These are phyloP conservation scores for Drosophila suboccidentalis DNA, from an alignment of 2,888 invertebrate species.

Conservation along the genomic window DNA sequence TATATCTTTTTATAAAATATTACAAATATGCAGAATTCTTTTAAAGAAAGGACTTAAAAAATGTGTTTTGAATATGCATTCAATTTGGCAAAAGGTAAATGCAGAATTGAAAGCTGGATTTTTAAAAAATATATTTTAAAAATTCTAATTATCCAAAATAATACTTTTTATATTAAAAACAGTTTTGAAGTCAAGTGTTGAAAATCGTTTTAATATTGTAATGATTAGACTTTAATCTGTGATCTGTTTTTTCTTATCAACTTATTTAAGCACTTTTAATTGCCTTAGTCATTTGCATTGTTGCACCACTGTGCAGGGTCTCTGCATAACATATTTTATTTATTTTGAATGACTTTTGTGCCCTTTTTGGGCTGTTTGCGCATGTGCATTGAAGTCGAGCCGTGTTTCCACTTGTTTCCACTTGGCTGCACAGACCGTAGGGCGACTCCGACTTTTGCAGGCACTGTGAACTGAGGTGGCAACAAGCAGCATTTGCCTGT, in stretches of 20 bases:
- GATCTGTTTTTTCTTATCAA: background rate
- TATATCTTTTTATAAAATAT: no score
- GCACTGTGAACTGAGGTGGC: slow-evolving; percentile 36
- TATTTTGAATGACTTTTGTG: slow-evolving; percentile 39
- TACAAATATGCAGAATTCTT: no score
- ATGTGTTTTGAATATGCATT: no score
- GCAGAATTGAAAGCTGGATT: no score
- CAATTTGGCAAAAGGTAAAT: no score
- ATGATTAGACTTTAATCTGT: no score
- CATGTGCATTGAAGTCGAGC: slow-evolving; percentile 78
- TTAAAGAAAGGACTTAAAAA: no score
- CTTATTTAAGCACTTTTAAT: background rate
- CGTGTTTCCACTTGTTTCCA: slow-evolving; percentile 76
- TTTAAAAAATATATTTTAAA: no score
- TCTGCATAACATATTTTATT: background rate
- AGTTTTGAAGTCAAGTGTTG: background rate
- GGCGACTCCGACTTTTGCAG: slow-evolving; percentile 40
- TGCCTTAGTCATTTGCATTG: background rate
- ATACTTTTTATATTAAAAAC: no score
- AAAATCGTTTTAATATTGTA: background rate
- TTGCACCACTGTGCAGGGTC: slow-evolving; percentile 42
- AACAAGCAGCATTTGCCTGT: slow-evolving; percentile 21
- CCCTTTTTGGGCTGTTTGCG: slow-evolving; percentile 58
- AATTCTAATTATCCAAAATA: no score
- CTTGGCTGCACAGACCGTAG: slow-evolving; percentile 62